Percentiles rank a stretch among this genome's conserved stretches.
Evolutionary conservation across 2,113 vertebrate species (phyloP).

Genomic region (Pomatorhinus ruficollis): DNA sequence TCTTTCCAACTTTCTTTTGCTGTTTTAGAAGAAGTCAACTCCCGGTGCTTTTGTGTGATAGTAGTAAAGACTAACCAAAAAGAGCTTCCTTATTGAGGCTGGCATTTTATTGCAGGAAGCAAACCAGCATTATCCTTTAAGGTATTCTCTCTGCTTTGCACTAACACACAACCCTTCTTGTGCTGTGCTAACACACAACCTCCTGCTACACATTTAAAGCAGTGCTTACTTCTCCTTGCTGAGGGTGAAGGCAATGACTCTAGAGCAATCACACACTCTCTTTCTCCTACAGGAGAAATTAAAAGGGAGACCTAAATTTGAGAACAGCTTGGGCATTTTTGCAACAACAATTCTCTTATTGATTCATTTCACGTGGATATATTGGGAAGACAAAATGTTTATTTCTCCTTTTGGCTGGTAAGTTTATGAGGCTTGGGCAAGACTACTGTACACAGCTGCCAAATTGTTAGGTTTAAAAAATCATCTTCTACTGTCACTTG

Average conservation of each 20-base stretch:
- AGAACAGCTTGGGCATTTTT: neutral
- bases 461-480: neutral
- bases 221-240: neutral
- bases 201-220: neutral
- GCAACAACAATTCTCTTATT: neutral
- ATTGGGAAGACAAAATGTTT: neutral
- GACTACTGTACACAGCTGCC: neutral
- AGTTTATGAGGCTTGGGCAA: neutral
- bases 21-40: neutral
- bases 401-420: neutral
- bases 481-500: neutral
- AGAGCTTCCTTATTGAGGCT: neutral
- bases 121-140: neutral
- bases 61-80: neutral
- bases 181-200: neutral
- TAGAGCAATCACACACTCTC: neutral
- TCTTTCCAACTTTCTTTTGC: neutral
- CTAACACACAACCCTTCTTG: neutral
- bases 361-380: neutral
- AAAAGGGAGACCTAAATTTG: neutral
- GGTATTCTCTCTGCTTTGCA: neutral
- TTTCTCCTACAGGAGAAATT: neutral
- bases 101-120: neutral
- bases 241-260: neutral
- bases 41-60: neutral